Evolutionary conservation across 1,140 invertebrate species (phyloP), one percentile per base, ranked within the genome.

Genomic region (Hormaphis cornu): DNA sequence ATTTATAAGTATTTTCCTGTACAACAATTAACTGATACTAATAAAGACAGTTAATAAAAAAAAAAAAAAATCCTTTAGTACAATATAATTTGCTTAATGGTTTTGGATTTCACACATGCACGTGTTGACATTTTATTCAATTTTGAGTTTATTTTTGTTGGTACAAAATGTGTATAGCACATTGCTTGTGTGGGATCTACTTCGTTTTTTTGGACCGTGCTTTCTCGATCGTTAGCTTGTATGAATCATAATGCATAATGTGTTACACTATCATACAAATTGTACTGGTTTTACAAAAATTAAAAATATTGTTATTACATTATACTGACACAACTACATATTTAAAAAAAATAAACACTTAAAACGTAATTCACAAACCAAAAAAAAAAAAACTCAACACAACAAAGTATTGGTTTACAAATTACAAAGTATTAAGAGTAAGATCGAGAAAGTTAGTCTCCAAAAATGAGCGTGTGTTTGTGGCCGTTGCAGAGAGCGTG

Each of bases 401-500:
- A 40, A 58, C 20, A 58, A 40, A 37, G 3, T 26, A 24, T 58
- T 37, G 20, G 6, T 7, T 37, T 37, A 12, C 35, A 35, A 56
- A 22, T 37, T 37, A 12, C 35, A 35, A 56, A 22, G 8, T 54
- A 24, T 37, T 26, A 37, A 24, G 40, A 58, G 22, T 58, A 58
- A 58, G 54, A 58, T 58, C 54, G 54, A 63, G 42, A 63, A 63
- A 63, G 58, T 63, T 44, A 63, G 50, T 48, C 61, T 66, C 42
- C 42, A 66, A 66, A 48, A 66, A 66, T 33, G 44, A 33, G 28
- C 50, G 61, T 30, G 52, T 66, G 61, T 66, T 66, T 66, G 61
- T 66, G 61, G 61, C 80, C 75, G 78, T 80, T 85, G 72, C 80
- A 87, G 87, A 89, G 78, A 88, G 84, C 76, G 85, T 89, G 75